Base-by-base conservation (phyloP, 2,113 vertebrate genomes). In the Aspiorhynchus laticeps region DNA sequence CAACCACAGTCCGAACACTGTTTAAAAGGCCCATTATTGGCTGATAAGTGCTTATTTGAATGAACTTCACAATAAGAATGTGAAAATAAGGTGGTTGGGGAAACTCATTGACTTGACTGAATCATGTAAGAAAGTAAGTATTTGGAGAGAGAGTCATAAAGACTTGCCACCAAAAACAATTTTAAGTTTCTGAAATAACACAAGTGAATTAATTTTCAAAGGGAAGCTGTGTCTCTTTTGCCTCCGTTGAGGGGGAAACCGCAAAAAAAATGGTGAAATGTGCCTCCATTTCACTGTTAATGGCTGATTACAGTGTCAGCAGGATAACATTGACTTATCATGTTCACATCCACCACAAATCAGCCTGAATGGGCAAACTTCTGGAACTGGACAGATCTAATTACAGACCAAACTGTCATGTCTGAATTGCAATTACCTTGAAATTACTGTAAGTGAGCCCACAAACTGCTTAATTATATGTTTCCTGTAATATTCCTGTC, bases 21-120 rank as follows among this genome's bases (percentile, higher is more conserved):
- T 82, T 82, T 63, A 73, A 76, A 63, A 43, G 36, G 19, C 36
- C 14, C 19, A 48, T 61, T 87, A 82, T 82, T 59, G 15, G 17
- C 79, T 43, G 4, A 15, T 53, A 63, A 4, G n/a, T 31, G 61
- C 3, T 71, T 17, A 69, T 26, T 43, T 69, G 59, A 85, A 51
- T 48, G 1, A 31, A 12, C 4, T 41, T 63, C 28, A 53, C 79
- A 87, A 43, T 41, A 41, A 36, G 28, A 28, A 48, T 33, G 51
- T 46, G 59, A 56, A 21, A 80, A 41, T 77, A 7, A 3, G 31
- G 38, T 59, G 15, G 63, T 21, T 12, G 7, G n/a, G 14, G 4
- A 61, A 76, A 63, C 69, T 33, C 51, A 59, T 80, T n/a, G 17
- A n/a, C 51, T 46, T 77, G 12, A 10, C 2, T 19, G n/a, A 77